A percentile compares a stretch with the other conserved stretches of the same genome.
phyloP scores from a whole-genome alignment of 2,113 vertebrate species.

The Myotis brandtii region DNA sequence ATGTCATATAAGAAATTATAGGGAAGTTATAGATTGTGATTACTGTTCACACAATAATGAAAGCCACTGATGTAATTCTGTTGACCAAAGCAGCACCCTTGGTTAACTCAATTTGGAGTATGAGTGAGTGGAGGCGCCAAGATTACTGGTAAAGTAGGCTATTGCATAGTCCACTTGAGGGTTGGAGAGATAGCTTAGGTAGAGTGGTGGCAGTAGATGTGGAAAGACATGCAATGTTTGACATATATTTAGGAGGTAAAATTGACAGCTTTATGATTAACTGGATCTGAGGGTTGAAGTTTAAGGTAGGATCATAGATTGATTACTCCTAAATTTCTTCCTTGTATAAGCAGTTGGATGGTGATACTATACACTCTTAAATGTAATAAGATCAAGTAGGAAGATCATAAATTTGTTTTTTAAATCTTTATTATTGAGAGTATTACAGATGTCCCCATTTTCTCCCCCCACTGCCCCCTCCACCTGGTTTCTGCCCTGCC shows the following conservation, averaged over 20 bases:
- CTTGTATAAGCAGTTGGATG: neutral
- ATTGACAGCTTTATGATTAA: conserved; percentile 9
- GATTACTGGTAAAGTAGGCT: neutral
- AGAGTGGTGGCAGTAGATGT: neutral
- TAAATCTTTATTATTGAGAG: neutral
- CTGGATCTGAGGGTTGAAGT: neutral
- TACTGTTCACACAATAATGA: neutral
- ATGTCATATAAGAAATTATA: neutral
- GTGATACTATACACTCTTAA: neutral
- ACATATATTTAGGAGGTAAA: neutral
- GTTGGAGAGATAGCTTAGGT: neutral
- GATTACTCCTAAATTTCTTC: neutral
- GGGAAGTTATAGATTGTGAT: neutral
- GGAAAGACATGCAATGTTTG: neutral
- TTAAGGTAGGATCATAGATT: neutral
- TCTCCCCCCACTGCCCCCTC: too few species aligned
- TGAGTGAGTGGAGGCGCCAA: neutral
- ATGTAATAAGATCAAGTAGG: neutral
- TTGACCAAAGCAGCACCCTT: neutral
- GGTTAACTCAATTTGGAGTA: neutral
- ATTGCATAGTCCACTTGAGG: neutral
- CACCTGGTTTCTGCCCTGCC: too few species aligned
- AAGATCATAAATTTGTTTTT: conserved; percentile 38
- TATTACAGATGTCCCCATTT: too few species aligned
- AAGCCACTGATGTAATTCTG: neutral